Evolutionary conservation across 2,888 invertebrate species (phyloP).

Genomic region (Pachymerium ferrugineum): DNA sequence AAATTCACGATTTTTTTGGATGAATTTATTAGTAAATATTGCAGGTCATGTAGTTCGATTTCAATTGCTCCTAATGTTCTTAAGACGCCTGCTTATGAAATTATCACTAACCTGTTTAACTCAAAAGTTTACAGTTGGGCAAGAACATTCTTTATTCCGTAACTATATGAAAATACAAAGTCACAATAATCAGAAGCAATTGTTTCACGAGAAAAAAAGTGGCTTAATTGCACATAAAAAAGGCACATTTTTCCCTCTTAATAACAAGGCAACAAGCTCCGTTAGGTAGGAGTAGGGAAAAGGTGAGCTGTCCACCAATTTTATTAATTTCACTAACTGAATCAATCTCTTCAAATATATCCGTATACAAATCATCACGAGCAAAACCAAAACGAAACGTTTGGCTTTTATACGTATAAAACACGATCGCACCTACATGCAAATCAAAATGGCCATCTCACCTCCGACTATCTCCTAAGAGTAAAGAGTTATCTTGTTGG

Average conservation of each 20-base stretch:
- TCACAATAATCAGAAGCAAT: conserved; percentile 3
- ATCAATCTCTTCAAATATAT: not conserved
- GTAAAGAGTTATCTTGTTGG: not conserved
- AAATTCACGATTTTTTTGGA: no score
- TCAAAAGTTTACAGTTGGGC: no score
- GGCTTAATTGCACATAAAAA: conserved; percentile 13
- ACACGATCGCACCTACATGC: not conserved
- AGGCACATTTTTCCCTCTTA: conserved; percentile 3
- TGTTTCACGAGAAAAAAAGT: not conserved
- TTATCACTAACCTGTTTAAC: no score
- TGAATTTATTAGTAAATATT: no score
- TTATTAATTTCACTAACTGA: not conserved
- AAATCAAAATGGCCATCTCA: conserved; percentile 1
- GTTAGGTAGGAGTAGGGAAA: not conserved
- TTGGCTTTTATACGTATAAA: no score
- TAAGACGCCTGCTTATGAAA: no score
- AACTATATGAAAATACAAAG: conserved; percentile 13
- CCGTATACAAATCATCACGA: not conserved
- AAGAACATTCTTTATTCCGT: conserved; percentile 9
- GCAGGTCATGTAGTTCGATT: no score
- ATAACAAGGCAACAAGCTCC: conserved; percentile 8
- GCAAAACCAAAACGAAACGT: not conserved
- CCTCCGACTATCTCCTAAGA: not conserved
- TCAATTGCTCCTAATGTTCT: no score
- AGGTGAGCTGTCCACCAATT: not conserved